Conservation (phyloP, 2,888 invertebrate species). For the Dioctria rufipes region DNA sequence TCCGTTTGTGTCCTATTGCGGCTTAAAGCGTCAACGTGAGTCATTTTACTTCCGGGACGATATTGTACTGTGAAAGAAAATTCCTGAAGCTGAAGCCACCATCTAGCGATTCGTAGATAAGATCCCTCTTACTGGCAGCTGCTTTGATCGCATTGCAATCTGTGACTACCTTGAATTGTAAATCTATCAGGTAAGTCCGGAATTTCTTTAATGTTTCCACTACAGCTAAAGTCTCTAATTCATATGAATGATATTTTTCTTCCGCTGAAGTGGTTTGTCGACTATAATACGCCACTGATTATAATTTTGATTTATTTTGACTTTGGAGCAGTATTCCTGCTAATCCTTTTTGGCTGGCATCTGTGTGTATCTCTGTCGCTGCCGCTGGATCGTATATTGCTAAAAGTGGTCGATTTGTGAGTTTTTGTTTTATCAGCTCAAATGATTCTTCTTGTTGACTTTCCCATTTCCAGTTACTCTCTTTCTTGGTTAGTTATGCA, state of each 20-base stretch:
- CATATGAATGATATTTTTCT: background rate
- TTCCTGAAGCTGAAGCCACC: no score
- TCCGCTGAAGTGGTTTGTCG: background rate
- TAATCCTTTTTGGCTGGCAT: background rate
- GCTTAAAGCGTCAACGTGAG: background rate
- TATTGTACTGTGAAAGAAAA: no score
- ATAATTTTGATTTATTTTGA: background rate
- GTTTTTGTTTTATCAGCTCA: background rate
- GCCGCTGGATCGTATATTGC: background rate
- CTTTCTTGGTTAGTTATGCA: background rate
- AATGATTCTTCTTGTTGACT: background rate
- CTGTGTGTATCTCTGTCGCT: background rate
- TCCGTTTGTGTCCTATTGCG: no score
- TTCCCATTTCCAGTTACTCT: background rate
- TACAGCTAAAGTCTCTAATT: background rate
- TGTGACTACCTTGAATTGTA: background rate
- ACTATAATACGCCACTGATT: background rate
- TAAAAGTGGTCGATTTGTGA: background rate
- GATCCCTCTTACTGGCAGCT: background rate
- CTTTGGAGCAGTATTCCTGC: conserved; percentile 1
- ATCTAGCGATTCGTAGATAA: background rate
- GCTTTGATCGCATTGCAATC: background rate
- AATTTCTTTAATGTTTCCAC: background rate
- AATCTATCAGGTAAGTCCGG: background rate
- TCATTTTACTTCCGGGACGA: background rate